Base-by-base conservation (phyloP, 2,113 vertebrate species). In the Nibea albiflora region DNA sequence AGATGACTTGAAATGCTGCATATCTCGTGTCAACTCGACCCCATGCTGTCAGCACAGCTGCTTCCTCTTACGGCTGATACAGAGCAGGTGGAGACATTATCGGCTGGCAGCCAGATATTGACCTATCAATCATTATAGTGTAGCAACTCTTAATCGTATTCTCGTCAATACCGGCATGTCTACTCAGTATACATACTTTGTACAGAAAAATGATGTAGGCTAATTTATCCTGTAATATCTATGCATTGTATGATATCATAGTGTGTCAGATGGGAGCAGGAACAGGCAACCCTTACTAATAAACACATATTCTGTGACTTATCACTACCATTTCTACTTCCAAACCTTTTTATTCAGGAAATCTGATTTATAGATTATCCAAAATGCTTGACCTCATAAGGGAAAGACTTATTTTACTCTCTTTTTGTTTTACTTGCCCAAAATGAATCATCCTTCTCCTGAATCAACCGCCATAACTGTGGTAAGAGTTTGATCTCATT, bases 11-110 rank as follows among this genome's bases (percentile, higher is more conserved):
- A 82, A 83, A 89, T 80, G 63, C 67, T 73, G 44, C 0, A 9
- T 73, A 80, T 90, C 83, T 76, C 10, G 46, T 88, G 88, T 91
- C 72, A 46, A 72, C 28, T 81, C n/a, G 69, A 68, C 75, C 73
- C 26, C 56, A 65, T 77, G 78, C 76, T 56, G 75, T 89, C 84
- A 84, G 76, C 72, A 73, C 89, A 92, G 86, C 89, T 91, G 77
- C 84, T 91, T 94, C 84, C 80, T 85, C 78, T 92, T 88, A 90
- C 1, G 10, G 56, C 83, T 85, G 79, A 89, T 84, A 81, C 57
- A 72, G 63, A 85, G 76, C 90, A 91, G 87, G 86, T 90, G 88
- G 86, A 79, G 70, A 70, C 57, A 16, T 58, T 67, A 87, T 85
- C 26, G 6, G 28, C 78, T 66, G 60, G 28, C 11, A 2, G 62